Evolutionary conservation across 2,888 invertebrate genomes (phyloP).

Genomic region (Cosmia pyralina): DNA sequence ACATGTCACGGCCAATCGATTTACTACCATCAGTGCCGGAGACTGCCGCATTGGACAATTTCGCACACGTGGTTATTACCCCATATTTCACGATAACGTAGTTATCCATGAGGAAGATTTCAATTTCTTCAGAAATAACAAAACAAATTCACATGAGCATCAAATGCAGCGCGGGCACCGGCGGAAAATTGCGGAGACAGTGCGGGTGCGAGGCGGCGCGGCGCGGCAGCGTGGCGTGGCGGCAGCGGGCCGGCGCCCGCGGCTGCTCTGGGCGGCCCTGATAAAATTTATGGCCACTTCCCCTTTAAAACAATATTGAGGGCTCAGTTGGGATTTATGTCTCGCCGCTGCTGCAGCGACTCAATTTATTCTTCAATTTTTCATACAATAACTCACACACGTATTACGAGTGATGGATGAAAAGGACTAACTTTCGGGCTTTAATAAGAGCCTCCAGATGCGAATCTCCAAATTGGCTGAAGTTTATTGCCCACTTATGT

Average conservation of each 20-base stretch:
- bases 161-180: constrained; percentile 81
- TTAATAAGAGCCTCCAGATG: constrained; percentile 91
- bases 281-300: constrained; percentile 91
- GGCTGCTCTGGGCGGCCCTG: constrained; percentile 86
- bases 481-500: constrained; percentile 91
- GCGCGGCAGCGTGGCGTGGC: constrained; percentile 65
- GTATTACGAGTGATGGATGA: constrained; percentile 91
- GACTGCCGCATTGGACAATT: constrained; percentile 60
- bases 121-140: constrained; percentile 80
- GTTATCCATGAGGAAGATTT: constrained; percentile 75
- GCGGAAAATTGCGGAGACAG: constrained; percentile 87
- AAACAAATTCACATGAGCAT: constrained; percentile 82
- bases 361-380: constrained; percentile 91
- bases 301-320: constrained; percentile 91
- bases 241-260: constrained; percentile 73
- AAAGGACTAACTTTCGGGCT: constrained; percentile 91
- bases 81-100: constrained; percentile 64
- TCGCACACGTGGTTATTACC: constrained; percentile 59
- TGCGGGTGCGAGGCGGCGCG: constrained; percentile 67
- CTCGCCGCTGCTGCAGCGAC: constrained; percentile 90
- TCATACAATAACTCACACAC: constrained; percentile 91
- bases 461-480: constrained; percentile 91
- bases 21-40: constrained; percentile 41
- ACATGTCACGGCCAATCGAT: constrained; percentile 48
- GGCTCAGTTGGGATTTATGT: constrained; percentile 91